Conservation (phyloP, 2,113 vertebrate species). For the Antennarius striatus region DNA sequence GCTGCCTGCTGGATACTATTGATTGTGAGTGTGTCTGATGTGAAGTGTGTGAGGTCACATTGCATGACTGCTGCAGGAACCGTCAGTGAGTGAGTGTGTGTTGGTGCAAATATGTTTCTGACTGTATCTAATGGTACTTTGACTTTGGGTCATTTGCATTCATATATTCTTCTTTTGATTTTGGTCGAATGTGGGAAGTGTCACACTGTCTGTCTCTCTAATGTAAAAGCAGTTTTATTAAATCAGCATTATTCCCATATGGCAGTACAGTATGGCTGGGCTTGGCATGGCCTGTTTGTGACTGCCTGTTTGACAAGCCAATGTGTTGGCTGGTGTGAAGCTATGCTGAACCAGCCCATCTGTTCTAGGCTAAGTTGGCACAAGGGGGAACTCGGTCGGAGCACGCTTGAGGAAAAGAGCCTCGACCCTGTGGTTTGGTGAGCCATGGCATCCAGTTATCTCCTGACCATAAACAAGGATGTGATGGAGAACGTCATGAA, state of each 20-base stretch:
- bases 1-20: constrained; percentile 27
- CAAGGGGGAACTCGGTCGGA: constrained; percentile 17
- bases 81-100: constrained; percentile 4
- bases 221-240: constrained; percentile 12
- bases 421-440: constrained; percentile 32
- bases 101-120: constrained; percentile 4
- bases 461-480: constrained; percentile 46
- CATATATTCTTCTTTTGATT: background rate
- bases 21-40: constrained; percentile 22
- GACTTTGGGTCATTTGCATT: background rate
- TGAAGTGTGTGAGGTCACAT: background rate
- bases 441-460: constrained; percentile 28
- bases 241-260: constrained; percentile 46
- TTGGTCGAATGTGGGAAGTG: background rate
- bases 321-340: constrained; percentile 62
- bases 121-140: background rate
- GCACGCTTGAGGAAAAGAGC: constrained; percentile 44
- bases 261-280: constrained; percentile 38
- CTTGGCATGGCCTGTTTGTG: constrained; percentile 40
- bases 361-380: constrained; percentile 58
- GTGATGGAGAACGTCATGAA: constrained; percentile 12
- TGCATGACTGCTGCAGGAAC: constrained; percentile 7
- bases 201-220: constrained; percentile 28
- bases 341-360: constrained; percentile 73
- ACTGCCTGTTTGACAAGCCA: constrained; percentile 65